These are phyloP conservation scores for Parazoanthus swiftii DNA, from an alignment of 92 coral and sea anemone species.

Conservation along the genomic window DNA sequence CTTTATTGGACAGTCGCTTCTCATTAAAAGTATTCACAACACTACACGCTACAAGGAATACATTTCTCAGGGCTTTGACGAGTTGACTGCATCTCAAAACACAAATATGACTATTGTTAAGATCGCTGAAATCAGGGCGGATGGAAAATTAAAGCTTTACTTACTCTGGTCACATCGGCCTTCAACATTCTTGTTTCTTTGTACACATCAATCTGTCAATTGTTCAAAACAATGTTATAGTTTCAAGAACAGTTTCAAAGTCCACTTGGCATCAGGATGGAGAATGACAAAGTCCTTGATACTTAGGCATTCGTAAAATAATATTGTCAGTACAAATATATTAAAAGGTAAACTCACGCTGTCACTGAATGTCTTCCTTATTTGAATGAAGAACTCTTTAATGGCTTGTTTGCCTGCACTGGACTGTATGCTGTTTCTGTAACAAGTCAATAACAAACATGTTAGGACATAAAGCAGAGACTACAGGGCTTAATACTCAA, in stretches of 20 bases:
- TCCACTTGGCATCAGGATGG: not conserved
- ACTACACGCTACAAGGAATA: too few species aligned
- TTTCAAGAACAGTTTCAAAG: not conserved
- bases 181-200: slow-evolving; percentile 72
- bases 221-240: not conserved
- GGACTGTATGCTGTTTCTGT: slow-evolving; percentile 66
- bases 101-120: too few species aligned
- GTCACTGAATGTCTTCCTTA: slow-evolving; percentile 79
- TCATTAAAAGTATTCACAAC: too few species aligned
- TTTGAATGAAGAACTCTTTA: slow-evolving; percentile 84
- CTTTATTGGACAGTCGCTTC: too few species aligned
- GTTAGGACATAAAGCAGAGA: too few species aligned
- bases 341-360: slow-evolving; percentile 55
- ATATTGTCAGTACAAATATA: not conserved
- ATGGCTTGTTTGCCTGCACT: slow-evolving; percentile 64
- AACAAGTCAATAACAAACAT: not conserved
- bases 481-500: too few species aligned
- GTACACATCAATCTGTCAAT: slow-evolving; percentile 78
- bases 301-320: slow-evolving; percentile 39
- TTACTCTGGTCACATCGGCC: slow-evolving; percentile 74
- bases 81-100: too few species aligned
- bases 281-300: slow-evolving; percentile 46
- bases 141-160: not conserved
- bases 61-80: too few species aligned
- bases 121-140: not conserved